Conservation (phyloP, 1,140 invertebrate genomes). For the Caenorhabditis remanei region DNA sequence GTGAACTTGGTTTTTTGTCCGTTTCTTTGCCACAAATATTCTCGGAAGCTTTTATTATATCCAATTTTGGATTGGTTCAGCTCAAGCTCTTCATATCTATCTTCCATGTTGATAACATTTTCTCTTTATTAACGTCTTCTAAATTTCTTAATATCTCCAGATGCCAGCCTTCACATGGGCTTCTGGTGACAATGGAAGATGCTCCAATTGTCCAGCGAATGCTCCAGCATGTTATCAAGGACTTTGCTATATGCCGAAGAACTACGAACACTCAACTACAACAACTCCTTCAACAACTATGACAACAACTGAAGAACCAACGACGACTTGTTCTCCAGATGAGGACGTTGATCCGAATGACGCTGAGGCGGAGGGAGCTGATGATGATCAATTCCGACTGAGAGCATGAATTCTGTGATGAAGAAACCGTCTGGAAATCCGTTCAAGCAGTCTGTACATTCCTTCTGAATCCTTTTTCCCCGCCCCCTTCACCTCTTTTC, state of each 20-base stretch:
- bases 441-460: background rate
- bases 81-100: background rate
- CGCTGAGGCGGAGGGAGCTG: conserved; percentile 5
- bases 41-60: no score
- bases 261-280: conserved; percentile 42
- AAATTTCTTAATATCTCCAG: conserved; percentile 66
- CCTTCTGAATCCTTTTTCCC: background rate
- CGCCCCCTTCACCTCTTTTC: background rate
- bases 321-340: conserved; percentile 23
- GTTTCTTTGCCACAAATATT: no score
- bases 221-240: conserved; percentile 76
- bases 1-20: conserved; percentile 40
- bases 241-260: conserved; percentile 74
- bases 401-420: background rate
- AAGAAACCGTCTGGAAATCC: background rate
- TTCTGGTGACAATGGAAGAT: conserved; percentile 65
- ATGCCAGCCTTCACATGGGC: conserved; percentile 78
- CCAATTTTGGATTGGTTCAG: no score
- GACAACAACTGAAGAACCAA: conserved; percentile 48
- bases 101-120: background rate
- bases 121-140: background rate
- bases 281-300: conserved; percentile 19
- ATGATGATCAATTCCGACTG: conserved; percentile 19
- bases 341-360: conserved; percentile 35
- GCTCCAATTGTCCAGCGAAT: conserved; percentile 74